Evolutionary conservation across 92 coral and sea anemone genomes (phyloP), one percentile per base, ranked within the genome.

Genomic region (Actinernus sp.): DNA sequence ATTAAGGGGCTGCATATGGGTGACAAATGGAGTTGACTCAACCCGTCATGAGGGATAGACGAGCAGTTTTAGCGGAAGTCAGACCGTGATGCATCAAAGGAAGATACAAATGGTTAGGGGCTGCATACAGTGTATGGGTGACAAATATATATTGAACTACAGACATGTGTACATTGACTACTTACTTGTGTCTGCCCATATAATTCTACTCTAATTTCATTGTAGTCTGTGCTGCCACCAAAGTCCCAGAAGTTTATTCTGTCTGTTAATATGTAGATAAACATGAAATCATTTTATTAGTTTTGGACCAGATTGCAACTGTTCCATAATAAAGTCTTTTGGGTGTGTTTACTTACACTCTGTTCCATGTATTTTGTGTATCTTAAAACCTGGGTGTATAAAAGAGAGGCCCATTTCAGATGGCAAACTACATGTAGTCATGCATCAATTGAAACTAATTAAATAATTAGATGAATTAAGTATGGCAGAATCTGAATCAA

Each of bases 231-330:
- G 55, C 91, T 83, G 28, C 98, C 98, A 65, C 98, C 98, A 94
- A 94, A 94, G 61, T 94, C 98, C 98, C 98, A 94, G 72, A 94
- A 91, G 58, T 91, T 92, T 26, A 94, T 58, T 22, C 98, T 80
- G 55, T 94, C 98, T 94, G 62, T 6, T 54, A 31, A 23, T 6
- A 31, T 52, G 21, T 40, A 26, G 27, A 19, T 25, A 58, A 37
- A n/a, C 4, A 18, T 65, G 3, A 17, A 40, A 67, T 30, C 46
- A 5, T 51, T 9, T 1, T 3, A 6, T 34, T 14, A 34, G 18
- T 46, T 4, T 26, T 8, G 2, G 23, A 22, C 28, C 13, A 19
- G 4, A 4, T 0, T 5, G 7, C 5, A 43, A 29, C 16, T 1
- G 19, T 6, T 30, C 19, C 11, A 36, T 27, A 45, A 26, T 24